A percentile compares a stretch with the other conserved stretches of the same genome.
Evolutionary conservation across 2,888 invertebrate species (phyloP).

Genomic region (Eumacrocentrus americanus): DNA sequence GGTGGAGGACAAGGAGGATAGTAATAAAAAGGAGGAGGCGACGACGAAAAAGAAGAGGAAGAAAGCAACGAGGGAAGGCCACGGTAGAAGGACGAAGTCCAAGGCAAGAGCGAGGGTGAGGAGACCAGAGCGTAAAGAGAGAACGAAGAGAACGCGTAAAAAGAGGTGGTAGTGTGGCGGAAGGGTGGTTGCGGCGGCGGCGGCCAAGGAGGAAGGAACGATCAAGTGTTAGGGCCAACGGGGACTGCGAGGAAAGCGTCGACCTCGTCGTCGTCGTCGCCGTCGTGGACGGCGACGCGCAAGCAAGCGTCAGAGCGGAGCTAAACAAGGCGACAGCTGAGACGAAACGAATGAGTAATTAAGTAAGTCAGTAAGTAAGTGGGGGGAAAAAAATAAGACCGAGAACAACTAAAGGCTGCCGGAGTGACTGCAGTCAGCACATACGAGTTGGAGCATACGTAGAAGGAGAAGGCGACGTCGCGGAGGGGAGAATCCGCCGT

Average conservation of each 20-base stretch:
- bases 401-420: slow-evolving; percentile 37
- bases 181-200: slow-evolving; percentile 36
- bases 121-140: slow-evolving; percentile 27
- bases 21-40: slow-evolving; percentile 30
- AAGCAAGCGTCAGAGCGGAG: slow-evolving; percentile 65
- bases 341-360: no score
- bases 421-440: neutral
- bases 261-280: slow-evolving; percentile 67
- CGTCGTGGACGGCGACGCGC: slow-evolving; percentile 64
- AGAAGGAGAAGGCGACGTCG: slow-evolving; percentile 37
- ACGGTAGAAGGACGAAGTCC: slow-evolving; percentile 37
- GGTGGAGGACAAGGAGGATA: slow-evolving; percentile 34
- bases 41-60: slow-evolving; percentile 32
- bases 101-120: slow-evolving; percentile 9
- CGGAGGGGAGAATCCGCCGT: slow-evolving; percentile 42
- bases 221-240: slow-evolving; percentile 19
- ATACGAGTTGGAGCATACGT: slow-evolving; percentile 32
- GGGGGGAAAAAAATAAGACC: slow-evolving; percentile 59
- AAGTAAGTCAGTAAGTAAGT: no score
- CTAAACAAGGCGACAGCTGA: slow-evolving; percentile 40
- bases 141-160: slow-evolving; percentile 37
- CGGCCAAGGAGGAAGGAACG: slow-evolving; percentile 45
- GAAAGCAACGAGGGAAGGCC: slow-evolving; percentile 34
- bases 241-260: slow-evolving; percentile 55
- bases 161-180: slow-evolving; percentile 32